Evolutionary conservation across 2,888 invertebrate species (phyloP).

Genomic region (Corbicula japonica): DNA sequence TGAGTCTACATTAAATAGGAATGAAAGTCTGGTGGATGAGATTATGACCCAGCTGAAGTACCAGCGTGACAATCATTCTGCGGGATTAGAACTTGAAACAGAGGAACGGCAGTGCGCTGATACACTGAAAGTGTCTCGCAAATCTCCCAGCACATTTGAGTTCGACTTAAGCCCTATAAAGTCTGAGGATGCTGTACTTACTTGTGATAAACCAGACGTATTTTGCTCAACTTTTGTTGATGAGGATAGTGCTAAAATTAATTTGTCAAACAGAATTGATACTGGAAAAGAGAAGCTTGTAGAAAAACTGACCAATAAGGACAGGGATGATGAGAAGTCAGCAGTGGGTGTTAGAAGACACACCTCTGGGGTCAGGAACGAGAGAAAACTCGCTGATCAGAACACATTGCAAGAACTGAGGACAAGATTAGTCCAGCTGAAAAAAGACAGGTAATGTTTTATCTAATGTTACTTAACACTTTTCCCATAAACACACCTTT

Average conservation of each 20-base stretch:
- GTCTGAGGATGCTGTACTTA: constrained; percentile 4
- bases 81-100: no score
- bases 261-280: neutral
- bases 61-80: constrained; percentile 37
- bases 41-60: constrained; percentile 64
- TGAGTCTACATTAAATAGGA: constrained; percentile 22
- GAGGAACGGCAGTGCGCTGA: no score
- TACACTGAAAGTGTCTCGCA: no score
- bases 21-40: constrained; percentile 66
- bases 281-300: neutral
- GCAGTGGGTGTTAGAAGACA: constrained; percentile 13
- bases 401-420: constrained; percentile 65
- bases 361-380: constrained; percentile 10
- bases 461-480: neutral
- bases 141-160: constrained; percentile 15
- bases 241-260: neutral
- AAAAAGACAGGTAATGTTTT: constrained; percentile 67
- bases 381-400: neutral
- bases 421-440: constrained; percentile 71
- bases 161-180: constrained; percentile 47
- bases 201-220: constrained; percentile 6
- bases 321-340: neutral
- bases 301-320: neutral
- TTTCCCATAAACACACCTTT: neutral
- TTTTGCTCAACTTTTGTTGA: constrained; percentile 50